These are phyloP conservation scores for Amazonetta brasiliensis DNA, from an alignment of 2,797 vertebrate genomes.

Conservation along the genomic window DNA sequence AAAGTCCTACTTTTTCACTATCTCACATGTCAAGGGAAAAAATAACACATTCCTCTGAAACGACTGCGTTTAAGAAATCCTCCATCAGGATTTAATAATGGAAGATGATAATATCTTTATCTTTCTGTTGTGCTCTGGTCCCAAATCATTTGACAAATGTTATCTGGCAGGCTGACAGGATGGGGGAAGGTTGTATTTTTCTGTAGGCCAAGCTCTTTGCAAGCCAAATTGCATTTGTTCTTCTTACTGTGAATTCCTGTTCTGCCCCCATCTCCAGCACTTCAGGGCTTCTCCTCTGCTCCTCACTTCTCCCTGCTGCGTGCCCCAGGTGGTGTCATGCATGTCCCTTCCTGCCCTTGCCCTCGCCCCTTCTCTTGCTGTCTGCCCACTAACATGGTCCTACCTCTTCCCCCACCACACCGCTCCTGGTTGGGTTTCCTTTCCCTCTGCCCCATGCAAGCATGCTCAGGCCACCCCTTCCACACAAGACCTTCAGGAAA, in stretches of 20 bases:
- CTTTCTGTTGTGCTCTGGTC: not conserved
- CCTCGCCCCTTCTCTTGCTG: not conserved
- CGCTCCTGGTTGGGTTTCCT: not conserved
- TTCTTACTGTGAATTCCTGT: not conserved
- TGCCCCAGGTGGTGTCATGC: not conserved
- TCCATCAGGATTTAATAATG: conserved; percentile 54
- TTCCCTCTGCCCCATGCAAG: not conserved
- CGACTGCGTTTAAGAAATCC: not conserved
- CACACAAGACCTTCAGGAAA: not conserved
- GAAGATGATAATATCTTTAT: conserved; percentile 52
- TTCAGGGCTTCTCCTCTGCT: not conserved
- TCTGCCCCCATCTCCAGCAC: not conserved
- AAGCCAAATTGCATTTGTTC: not conserved
- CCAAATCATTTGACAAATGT: conserved; percentile 36
- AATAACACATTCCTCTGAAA: conserved; percentile 47
- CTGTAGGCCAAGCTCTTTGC: not conserved
- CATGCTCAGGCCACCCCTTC: accelerated
- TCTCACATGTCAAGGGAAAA: conserved; percentile 44
- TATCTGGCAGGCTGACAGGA: conserved; percentile 5
- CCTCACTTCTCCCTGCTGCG: not conserved
- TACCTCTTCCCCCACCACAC: not conserved
- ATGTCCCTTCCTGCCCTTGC: not conserved
- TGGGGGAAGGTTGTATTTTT: not conserved
- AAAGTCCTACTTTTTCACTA: conserved; percentile 65
- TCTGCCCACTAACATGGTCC: not conserved